Conservation (phyloP, 2,797 vertebrate species). For the Yasuhikotakia modesta region DNA sequence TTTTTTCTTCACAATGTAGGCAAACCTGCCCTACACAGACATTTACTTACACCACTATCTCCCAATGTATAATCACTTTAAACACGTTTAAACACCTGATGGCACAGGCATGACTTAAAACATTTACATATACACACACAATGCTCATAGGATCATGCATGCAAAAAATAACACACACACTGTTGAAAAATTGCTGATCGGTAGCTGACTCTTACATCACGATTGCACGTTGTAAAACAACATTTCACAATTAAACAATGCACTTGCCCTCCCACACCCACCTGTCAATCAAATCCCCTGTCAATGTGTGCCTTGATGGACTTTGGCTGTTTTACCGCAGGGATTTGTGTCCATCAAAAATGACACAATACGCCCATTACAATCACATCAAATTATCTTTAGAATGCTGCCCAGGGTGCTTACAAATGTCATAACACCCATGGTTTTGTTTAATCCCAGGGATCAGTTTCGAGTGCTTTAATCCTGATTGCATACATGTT, state of each 20-base stretch:
- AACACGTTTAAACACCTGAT: neutral
- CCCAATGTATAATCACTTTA: neutral
- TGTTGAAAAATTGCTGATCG: neutral
- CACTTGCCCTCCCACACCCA: constrained; percentile 41
- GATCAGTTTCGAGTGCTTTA: constrained; percentile 40
- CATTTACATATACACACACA: neutral
- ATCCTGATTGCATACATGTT: constrained; percentile 33
- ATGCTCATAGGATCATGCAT: neutral
- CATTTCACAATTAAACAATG: constrained; percentile 13
- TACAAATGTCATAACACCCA: constrained; percentile 30
- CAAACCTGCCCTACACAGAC: neutral
- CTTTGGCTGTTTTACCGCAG: constrained; percentile 45
- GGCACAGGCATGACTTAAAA: neutral
- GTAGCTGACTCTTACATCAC: neutral
- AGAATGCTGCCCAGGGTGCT: constrained; percentile 46
- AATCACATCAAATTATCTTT: constrained; percentile 51
- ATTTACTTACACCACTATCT: neutral
- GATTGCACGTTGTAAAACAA: constrained; percentile 20
- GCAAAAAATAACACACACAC: neutral
- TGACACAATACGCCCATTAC: constrained; percentile 16
- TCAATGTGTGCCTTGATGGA: constrained; percentile 42
- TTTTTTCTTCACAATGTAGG: constrained; percentile 1
- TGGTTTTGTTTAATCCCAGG: constrained; percentile 41
- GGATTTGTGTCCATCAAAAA: constrained; percentile 51
- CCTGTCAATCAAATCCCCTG: constrained; percentile 51